These are phyloP conservation scores for Eueides isabella DNA, from an alignment of 1,140 invertebrate species.

Conservation along the genomic window DNA sequence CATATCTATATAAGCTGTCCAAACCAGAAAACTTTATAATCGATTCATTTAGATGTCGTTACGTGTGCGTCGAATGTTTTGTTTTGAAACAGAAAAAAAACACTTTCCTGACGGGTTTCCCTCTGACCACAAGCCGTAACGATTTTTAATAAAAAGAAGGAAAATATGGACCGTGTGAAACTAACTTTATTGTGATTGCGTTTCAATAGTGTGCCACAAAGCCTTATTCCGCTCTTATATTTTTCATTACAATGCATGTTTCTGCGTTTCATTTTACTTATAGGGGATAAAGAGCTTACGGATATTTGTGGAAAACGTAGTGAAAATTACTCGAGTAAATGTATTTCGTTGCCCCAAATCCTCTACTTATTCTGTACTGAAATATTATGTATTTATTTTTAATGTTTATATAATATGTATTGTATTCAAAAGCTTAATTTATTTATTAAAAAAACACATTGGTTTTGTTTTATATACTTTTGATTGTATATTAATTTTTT, in stretches of 20 bases:
- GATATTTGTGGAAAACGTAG: neutral
- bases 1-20: neutral
- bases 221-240: slow-evolving; percentile 17
- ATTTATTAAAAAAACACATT: too few relatives aligned
- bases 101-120: slow-evolving; percentile 41
- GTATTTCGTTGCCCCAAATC: slow-evolving; percentile 5
- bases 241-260: slow-evolving; percentile 20
- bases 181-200: slow-evolving; percentile 27
- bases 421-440: neutral
- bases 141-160: slow-evolving; percentile 28
- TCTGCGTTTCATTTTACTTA: slow-evolving; percentile 9
- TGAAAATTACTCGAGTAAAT: slow-evolving; percentile 13
- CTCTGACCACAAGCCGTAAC: slow-evolving; percentile 11
- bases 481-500: too few relatives aligned
- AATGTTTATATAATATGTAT: neutral
- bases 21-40: slow-evolving; percentile 57
- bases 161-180: slow-evolving; percentile 21
- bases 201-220: slow-evolving; percentile 23
- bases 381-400: slow-evolving; percentile 7
- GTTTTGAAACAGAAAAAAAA: slow-evolving; percentile 58
- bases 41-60: slow-evolving; percentile 52
- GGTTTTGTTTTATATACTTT: too few relatives aligned
- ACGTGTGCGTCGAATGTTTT: slow-evolving; percentile 49
- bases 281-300: slow-evolving; percentile 8
- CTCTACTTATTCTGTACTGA: neutral